Base-by-base conservation (phyloP, 2,113 vertebrate genomes). In the Tragulus kanchil region DNA sequence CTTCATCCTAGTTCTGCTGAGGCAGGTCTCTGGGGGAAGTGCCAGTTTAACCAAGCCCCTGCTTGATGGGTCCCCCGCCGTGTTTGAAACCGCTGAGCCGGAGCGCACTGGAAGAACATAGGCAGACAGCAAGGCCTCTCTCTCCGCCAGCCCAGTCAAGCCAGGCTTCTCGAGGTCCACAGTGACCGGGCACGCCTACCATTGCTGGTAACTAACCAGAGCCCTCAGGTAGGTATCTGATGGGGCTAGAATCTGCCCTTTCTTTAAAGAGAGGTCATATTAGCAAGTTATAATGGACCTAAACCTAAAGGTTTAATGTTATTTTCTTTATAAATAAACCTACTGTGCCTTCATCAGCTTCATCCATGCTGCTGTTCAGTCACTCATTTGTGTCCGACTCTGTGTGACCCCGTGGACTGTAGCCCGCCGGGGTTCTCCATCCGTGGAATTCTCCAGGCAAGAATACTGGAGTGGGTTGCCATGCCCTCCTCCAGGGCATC, bases 251-350 rank as follows among this genome's bases (percentile, higher is more conserved):
- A 69, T 62, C 54, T 81, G 50, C 58, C 78, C 61, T 85, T 13
- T 75, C n/a, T 90, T 89, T 56, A 85, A 28, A 52, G 19, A 75
- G 52, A 28, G 58, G 9, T 62, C 58, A 26, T 8, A 14, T 48
- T 21, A 71, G 2, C 28, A 77, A 65, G 28, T 6, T 48, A 26
- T 21, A 45, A 45, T 61, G 10, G 23, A 7, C 17, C 61, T 78
- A 86, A 83, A 61, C 13, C 16, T 86, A 21, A 69, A 28, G 6
- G 31, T 36, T 92, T 67, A 58, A 73, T 45, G 13, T 93, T 42
- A 82, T 25, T 88, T 93, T 90, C 58, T 64, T 65, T 14, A 54
- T 71, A 94, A 59, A 12, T 71, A 45, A 89, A 77, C 7, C 23
- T 81, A 45, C 48, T 13, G 15, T 64, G 36, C 21, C 15, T 79